Conservation (phyloP, 2,888 invertebrate species). For the Sisyra terminalis region DNA sequence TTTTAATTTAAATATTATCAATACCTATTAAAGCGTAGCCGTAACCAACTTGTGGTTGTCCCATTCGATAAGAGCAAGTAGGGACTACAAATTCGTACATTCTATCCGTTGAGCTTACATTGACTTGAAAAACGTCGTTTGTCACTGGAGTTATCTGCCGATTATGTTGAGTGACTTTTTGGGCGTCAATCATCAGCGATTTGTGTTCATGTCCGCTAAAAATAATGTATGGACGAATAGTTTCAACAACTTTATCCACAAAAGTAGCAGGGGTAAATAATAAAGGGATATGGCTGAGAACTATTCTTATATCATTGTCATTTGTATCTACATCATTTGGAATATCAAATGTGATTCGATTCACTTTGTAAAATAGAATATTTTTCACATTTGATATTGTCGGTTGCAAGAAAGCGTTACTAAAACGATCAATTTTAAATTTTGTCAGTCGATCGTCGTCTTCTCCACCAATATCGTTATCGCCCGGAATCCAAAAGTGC, state of each 20-base stretch:
- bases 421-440: constrained; percentile 55
- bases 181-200: constrained; percentile 35
- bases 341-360: constrained; percentile 43
- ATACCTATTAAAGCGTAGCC: constrained; percentile 66
- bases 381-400: constrained; percentile 41
- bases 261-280: constrained; percentile 33
- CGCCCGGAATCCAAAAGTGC: constrained; percentile 83
- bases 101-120: constrained; percentile 26
- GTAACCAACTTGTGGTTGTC: constrained; percentile 69
- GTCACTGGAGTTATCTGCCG: constrained; percentile 15
- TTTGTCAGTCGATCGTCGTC: constrained; percentile 46
- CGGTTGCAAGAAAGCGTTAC: constrained; percentile 54
- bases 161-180: constrained; percentile 7
- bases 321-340: constrained; percentile 26
- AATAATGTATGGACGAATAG: constrained; percentile 48
- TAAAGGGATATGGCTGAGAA: constrained; percentile 59
- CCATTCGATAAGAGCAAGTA: constrained; percentile 95
- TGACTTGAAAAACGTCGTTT: constrained; percentile 26
- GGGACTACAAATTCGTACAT: constrained; percentile 73
- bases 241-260: constrained; percentile 39
- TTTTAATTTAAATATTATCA: too few species aligned
- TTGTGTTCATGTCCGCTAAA: constrained; percentile 55
- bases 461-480: constrained; percentile 97
- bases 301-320: constrained; percentile 38
- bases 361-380: constrained; percentile 57